Conservation (phyloP, 2,113 vertebrate species). For the Dolichallabes microphthalmus region DNA sequence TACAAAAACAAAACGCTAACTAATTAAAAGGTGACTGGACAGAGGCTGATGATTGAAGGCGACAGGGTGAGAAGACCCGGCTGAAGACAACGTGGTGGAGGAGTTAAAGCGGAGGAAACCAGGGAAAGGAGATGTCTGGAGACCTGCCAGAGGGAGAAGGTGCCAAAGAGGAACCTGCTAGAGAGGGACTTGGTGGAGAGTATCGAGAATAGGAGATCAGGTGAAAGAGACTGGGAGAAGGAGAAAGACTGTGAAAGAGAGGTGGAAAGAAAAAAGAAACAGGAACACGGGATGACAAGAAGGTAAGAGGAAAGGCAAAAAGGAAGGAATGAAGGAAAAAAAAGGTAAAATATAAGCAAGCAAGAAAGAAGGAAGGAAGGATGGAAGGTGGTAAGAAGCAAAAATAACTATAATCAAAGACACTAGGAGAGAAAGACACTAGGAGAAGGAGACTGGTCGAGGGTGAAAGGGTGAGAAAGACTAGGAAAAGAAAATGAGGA, state of each 20-base stretch:
- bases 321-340: too few relatives aligned
- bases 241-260: too few relatives aligned
- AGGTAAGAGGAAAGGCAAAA: neutral
- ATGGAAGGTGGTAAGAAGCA: too few relatives aligned
- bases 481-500: neutral
- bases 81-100: neutral
- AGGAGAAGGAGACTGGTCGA: too few relatives aligned
- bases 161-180: neutral
- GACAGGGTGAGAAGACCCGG: neutral
- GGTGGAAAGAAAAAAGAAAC: too few relatives aligned
- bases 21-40: neutral
- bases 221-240: neutral
- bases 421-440: neutral
- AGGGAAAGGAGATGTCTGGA: neutral
- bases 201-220: too few relatives aligned
- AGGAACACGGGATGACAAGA: neutral
- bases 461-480: neutral
- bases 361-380: too few relatives aligned
- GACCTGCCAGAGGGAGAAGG: neutral
- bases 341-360: too few relatives aligned
- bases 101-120: too few relatives aligned
- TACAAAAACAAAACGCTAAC: neutral
- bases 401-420: neutral
- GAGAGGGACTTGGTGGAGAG: neutral
- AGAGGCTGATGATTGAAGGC: neutral